These are phyloP conservation scores for Oostethus manadensis DNA, from an alignment of 2,113 vertebrate genomes.

Conservation along the genomic window DNA sequence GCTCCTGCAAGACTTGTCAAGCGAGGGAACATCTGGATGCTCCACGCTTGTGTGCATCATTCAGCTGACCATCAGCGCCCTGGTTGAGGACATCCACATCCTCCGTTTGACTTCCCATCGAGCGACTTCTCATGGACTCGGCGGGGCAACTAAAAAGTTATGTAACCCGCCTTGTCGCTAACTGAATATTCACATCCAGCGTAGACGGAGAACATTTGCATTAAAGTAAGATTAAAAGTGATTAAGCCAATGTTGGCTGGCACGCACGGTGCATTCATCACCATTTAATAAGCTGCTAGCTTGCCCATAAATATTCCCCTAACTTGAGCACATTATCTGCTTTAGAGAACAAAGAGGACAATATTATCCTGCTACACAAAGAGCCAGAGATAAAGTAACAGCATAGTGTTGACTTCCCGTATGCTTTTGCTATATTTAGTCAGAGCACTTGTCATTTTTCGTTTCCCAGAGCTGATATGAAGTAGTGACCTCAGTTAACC, in stretches of 20 bases:
- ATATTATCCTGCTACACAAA: background rate
- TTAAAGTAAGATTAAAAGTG: conserved; percentile 45
- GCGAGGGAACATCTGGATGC: conserved; percentile 53
- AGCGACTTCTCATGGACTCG: conserved; percentile 46
- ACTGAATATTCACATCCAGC: conserved; percentile 40
- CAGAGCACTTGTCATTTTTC: too few species aligned
- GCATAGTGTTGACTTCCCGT: too few species aligned
- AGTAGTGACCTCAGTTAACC: too few species aligned
- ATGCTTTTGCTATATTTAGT: too few species aligned
- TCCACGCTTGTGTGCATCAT: conserved; percentile 45
- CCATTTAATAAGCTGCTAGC: conserved; percentile 26
- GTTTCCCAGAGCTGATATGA: too few species aligned
- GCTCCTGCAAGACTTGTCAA: conserved; percentile 29
- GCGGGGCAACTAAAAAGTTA: conserved; percentile 45
- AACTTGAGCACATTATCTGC: conserved; percentile 11
- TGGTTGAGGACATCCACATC: conserved; percentile 37
- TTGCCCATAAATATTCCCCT: conserved; percentile 26
- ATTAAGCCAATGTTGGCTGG: conserved; percentile 40
- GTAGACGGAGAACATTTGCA: conserved; percentile 37
- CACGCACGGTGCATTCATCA: conserved; percentile 29
- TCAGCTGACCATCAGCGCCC: conserved; percentile 46
- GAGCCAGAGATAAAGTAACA: too few species aligned
- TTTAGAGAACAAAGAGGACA: background rate
- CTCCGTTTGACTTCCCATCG: conserved; percentile 39
- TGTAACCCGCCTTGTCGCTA: conserved; percentile 29